Base-by-base conservation (phyloP, 53 echinoderm and acorn worm species). In the Echinometra lucunter region DNA sequence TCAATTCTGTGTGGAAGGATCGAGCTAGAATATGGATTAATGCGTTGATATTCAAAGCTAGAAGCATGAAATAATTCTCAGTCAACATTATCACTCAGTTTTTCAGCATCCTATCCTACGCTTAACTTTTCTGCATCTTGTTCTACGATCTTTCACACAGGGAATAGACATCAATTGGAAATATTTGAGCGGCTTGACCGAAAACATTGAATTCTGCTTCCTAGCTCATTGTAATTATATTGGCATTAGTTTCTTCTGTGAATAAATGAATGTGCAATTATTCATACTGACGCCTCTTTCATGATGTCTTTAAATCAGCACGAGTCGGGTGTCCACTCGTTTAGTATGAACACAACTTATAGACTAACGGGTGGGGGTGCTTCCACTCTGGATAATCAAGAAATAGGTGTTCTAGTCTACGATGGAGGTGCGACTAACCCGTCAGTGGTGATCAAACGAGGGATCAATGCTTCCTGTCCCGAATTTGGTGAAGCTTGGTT, bases 321-420 rank as follows among this genome's bases (percentile, higher is more conserved):
- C 55, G 92, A 92, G 27, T 4, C 75, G 0, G 92, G 16, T 6
- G 74, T 92, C 13, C 47, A 78, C 45, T 74, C 78, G 32, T 92
- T 92, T 15, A 80, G 80, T 30, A 57, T 92, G 92, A 92, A 92
- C 27, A 21, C 92, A 45, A 92, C 92, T 23, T 78, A 92, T 21
- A 45, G 78, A 49, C 28, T 92, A 35, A 58, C 80, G 5, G 92
- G 80, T 58, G 74, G 15, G 4, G 7, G 57, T 18, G 32, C 78
- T 27, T 30, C 58, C 40, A 32, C 56, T 37, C 56, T 10, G 30
- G 23, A 55, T 6, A 27, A 45, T 17, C 75, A 92, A 38, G 78
- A 37, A 18, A 23, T 37, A 32, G 92, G 92, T 2, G 78, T 92
- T 28, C 57, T 92, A 37, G 44, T 55, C 35, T 92, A 80, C 57